These are phyloP conservation scores for Anseranas semipalmata DNA, from an alignment of 2,113 vertebrate genomes.

Conservation along the genomic window DNA sequence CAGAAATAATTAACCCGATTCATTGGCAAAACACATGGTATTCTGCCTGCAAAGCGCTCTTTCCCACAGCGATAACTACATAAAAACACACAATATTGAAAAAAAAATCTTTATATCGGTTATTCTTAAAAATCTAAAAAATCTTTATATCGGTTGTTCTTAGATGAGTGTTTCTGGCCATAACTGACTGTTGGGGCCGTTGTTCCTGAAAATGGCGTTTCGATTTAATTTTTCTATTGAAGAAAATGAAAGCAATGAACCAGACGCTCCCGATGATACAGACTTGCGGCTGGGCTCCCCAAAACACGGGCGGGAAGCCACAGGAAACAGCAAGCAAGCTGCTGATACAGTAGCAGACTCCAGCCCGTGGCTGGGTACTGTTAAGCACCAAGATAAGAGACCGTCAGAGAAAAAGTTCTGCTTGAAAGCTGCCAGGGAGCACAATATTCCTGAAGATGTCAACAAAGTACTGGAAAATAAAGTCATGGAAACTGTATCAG, in stretches of 20 bases:
- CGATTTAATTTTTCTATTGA: slow-evolving; percentile 77
- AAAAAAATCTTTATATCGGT: too few species aligned
- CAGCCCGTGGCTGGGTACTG: not conserved
- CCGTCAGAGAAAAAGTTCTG: not conserved
- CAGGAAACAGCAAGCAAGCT: not conserved
- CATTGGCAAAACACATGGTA: not conserved
- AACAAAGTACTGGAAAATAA: slow-evolving; percentile 67
- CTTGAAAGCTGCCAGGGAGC: slow-evolving; percentile 69
- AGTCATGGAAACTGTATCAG: slow-evolving; percentile 26
- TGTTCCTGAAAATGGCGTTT: slow-evolving; percentile 71
- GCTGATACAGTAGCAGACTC: not conserved
- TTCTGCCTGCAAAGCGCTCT: rapidly evolving
- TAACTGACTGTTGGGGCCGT: not conserved
- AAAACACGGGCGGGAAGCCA: not conserved
- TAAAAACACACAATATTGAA: too few species aligned
- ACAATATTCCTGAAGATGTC: slow-evolving; percentile 65
- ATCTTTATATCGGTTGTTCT: not conserved
- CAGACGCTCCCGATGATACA: not conserved
- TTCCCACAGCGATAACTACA: not conserved
- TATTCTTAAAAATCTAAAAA: too few species aligned
- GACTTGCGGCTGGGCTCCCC: not conserved
- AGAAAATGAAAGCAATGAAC: slow-evolving; percentile 19
- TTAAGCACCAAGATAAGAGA: not conserved
- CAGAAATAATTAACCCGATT: not conserved
- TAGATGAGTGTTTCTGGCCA: not conserved